These are phyloP conservation scores for Tethea ocularis DNA, from an alignment of 2,888 invertebrate species.

Conservation along the genomic window DNA sequence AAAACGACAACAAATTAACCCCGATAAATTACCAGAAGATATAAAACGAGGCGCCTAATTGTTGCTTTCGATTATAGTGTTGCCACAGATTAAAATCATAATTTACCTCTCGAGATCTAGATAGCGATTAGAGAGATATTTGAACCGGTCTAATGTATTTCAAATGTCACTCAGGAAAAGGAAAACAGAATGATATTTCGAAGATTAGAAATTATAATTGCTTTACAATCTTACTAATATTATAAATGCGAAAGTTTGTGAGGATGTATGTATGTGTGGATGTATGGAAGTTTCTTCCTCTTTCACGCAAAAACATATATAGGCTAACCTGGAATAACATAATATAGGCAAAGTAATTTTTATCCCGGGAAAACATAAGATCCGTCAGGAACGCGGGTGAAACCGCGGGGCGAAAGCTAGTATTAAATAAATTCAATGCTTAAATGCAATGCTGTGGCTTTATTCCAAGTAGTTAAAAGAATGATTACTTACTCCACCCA, in stretches of 20 bases:
- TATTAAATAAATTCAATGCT: no score
- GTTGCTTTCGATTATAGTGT: slow-evolving; percentile 5
- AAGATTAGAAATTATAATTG: not conserved
- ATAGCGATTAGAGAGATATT: slow-evolving; percentile 2
- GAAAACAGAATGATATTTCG: not conserved
- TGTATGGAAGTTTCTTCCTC: no score
- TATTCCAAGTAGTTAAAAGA: not conserved
- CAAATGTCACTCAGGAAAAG: slow-evolving; percentile 8
- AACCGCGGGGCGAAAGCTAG: no score
- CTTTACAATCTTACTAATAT: not conserved
- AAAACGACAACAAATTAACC: not conserved
- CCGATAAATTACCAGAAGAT: slow-evolving; percentile 2
- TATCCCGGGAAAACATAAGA: no score
- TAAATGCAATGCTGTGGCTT: no score
- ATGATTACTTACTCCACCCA: not conserved
- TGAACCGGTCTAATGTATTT: slow-evolving; percentile 1
- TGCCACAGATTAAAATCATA: slow-evolving; percentile 1
- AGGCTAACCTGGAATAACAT: no score
- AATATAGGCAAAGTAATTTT: no score
- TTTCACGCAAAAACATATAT: no score
- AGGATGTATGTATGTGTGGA: no score
- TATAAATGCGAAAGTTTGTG: no score
- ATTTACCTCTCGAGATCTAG: slow-evolving; percentile 3
- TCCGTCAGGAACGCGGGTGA: no score
- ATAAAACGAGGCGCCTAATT: not conserved